Conservation (phyloP, 2,113 vertebrate genomes). For the Stercorarius parasiticus region DNA sequence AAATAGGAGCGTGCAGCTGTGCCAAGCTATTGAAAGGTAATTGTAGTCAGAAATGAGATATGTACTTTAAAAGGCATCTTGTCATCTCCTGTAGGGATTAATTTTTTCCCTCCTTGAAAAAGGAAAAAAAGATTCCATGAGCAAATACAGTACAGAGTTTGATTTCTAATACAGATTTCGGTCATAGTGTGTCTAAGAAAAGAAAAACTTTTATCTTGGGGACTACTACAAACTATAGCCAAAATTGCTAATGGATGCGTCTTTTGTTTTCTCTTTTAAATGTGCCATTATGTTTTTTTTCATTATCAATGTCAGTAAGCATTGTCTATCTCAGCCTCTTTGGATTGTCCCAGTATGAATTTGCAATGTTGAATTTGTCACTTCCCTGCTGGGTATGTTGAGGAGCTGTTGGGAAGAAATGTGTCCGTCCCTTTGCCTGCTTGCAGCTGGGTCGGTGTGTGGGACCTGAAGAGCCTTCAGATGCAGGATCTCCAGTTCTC, state of each 20-base stretch:
- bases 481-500: neutral
- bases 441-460: neutral
- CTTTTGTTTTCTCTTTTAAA: neutral
- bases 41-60: constrained; percentile 69
- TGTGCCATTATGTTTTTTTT: neutral
- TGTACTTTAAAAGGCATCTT: constrained; percentile 61
- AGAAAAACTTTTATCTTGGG: neutral
- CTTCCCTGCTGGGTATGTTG: neutral
- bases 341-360: neutral
- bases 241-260: neutral
- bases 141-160: neutral
- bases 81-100: constrained; percentile 61
- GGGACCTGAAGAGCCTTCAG: neutral
- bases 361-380: neutral
- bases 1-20: constrained; percentile 66
- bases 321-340: neutral
- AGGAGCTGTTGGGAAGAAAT: neutral
- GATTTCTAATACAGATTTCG: constrained; percentile 10
- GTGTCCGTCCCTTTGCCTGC: neutral
- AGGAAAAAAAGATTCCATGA: neutral
- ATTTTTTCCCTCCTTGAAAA: constrained; percentile 43
- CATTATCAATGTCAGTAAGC: neutral
- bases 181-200: neutral
- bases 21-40: constrained; percentile 67
- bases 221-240: neutral